Base-by-base conservation (phyloP, 2,888 invertebrate genomes). In the Caenorhabditis angaria region DNA sequence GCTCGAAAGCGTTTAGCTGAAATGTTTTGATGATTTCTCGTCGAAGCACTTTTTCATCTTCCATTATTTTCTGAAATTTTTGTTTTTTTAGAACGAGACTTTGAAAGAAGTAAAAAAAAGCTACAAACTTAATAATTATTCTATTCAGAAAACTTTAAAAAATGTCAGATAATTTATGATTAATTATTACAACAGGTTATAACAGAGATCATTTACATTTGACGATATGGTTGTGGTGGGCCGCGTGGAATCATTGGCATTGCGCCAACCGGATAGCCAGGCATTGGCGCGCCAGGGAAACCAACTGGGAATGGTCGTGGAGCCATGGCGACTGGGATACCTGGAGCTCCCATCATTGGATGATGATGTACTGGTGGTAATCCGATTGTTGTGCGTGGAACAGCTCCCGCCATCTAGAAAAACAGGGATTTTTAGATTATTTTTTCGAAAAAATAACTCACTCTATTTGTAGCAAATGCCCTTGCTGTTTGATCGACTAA, bases 401-500 rank as follows among this genome's bases (percentile, higher is more conserved):
- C 72, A 5, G 72, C 72, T 58, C 72, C 72, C 24, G 61, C 61
- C 72, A 72, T 72, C 72, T 72, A 50, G 24, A 65, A 69, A 55
- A 20, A 47, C 28, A 18, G 14, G 32, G 5, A n/a, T 18, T 20
- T 54, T 20, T n/a, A n/a, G n/a, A 20, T 32, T 6, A 1, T 57
- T n/a, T 57, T 22, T 57, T 32, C 10, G 6, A 57, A 57, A 41
- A 35, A 28, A n/a, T 18, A 28, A 65, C 65, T 47, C 10, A 73
- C 73, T 53, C 69, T 58, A 70, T 73, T 70, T 24, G 71, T 70
- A 2, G 77, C 77, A 29, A 80, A 80, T 22, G 80, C 85, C 51
- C 81, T 82, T 6, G 84, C 82, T 6, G 90, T 90, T 66, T 90
- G 89, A 86, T 99, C 99, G 78, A 99, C 97, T 63, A 99, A 90